Evolutionary conservation across 2,113 vertebrate genomes (phyloP).

Genomic region (Sialia sialis): DNA sequence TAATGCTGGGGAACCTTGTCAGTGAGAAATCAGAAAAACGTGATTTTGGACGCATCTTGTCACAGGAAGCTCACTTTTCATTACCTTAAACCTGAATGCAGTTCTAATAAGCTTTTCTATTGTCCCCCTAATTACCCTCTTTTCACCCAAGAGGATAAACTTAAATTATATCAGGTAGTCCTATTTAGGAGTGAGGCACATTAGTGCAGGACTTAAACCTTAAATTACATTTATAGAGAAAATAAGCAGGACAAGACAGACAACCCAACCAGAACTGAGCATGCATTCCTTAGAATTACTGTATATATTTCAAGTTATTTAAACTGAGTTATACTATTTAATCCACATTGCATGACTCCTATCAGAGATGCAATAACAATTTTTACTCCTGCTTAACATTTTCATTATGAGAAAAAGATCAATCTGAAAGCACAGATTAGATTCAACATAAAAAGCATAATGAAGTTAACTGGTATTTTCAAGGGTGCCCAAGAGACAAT

Average conservation of each 20-base stretch:
- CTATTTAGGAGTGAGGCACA: neutral
- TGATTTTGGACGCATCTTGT: neutral
- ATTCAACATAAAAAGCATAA: neutral
- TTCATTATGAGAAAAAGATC: neutral
- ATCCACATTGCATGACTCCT: neutral
- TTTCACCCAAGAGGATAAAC: neutral
- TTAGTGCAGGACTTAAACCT: neutral
- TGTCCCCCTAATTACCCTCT: conserved; percentile 1
- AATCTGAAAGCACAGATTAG: neutral
- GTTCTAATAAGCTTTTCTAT: conserved; percentile 15
- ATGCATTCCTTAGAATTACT: neutral
- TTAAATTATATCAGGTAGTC: neutral
- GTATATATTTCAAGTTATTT: neutral
- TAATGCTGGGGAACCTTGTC: neutral
- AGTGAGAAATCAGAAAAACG: neutral
- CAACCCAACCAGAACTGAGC: neutral
- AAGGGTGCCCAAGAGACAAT: neutral
- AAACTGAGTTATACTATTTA: neutral
- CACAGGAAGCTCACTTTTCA: neutral
- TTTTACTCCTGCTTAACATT: neutral
- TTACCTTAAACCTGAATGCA: neutral
- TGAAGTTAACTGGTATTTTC: neutral
- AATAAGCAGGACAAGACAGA: neutral
- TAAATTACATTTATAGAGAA: neutral
- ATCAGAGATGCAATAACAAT: neutral